phyloP scores from a whole-genome alignment of 2,113 vertebrate species.

The Otis tarda region DNA sequence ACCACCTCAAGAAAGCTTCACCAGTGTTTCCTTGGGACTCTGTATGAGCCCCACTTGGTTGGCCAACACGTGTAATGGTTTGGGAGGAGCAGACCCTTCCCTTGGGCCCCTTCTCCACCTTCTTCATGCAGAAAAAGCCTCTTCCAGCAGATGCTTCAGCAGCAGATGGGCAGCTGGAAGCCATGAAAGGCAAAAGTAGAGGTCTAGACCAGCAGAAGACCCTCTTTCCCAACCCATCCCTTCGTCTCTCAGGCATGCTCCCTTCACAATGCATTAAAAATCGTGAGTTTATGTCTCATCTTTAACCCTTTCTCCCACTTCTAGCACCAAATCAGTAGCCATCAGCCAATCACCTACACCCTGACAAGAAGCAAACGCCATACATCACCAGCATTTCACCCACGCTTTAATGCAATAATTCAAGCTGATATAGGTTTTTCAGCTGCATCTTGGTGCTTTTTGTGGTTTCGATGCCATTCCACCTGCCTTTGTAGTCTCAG shows the following conservation, averaged over 20 bases:
- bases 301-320: neutral
- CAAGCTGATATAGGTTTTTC: neutral
- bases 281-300: neutral
- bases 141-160: neutral
- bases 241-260: fast-evolving
- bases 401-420: neutral
- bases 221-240: neutral
- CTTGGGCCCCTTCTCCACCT: neutral
- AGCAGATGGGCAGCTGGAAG: neutral
- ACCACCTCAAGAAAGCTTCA: neutral
- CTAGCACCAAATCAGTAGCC: neutral
- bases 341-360: neutral
- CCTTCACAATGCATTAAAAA: neutral
- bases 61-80: fast-evolving
- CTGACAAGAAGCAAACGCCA: neutral
- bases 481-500: neutral
- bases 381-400: neutral
- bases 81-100: neutral
- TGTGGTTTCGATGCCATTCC: neutral
- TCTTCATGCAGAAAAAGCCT: neutral
- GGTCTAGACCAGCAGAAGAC: neutral
- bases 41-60: neutral
- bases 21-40: neutral
- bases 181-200: neutral
- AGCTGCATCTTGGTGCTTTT: neutral